phyloP scores from a whole-genome alignment of 2,113 vertebrate genomes.

The Rhinoptilus africanus region DNA sequence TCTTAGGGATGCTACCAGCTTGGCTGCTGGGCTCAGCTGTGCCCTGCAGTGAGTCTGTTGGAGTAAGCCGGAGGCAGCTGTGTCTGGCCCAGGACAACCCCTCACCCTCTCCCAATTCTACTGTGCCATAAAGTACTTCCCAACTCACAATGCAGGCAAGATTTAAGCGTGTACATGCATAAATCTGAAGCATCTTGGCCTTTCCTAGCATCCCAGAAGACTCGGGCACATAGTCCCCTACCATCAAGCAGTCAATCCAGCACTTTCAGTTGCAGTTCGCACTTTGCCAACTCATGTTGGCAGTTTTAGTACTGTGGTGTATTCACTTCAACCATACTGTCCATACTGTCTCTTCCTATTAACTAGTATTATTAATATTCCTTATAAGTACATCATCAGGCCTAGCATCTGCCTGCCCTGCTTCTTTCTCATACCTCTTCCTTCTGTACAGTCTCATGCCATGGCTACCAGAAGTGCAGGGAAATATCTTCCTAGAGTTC shows the following conservation, averaged over 20 bases:
- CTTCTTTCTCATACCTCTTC: neutral
- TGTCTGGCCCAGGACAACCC: neutral
- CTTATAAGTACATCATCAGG: neutral
- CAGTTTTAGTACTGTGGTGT: neutral
- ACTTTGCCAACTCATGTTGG: too few relatives aligned
- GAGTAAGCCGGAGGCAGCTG: neutral
- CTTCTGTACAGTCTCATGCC: neutral
- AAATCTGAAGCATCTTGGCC: neutral
- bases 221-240: neutral
- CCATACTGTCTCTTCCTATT: neutral
- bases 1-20: neutral
- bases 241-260: neutral
- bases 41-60: neutral
- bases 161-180: neutral
- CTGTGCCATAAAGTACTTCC: neutral
- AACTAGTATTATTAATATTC: neutral
- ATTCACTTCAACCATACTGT: neutral
- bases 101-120: neutral
- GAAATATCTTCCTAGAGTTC: neutral
- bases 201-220: neutral
- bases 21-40: neutral
- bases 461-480: neutral
- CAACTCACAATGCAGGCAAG: neutral
- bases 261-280: too few relatives aligned
- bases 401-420: neutral